A percentile compares a stretch with the other conserved stretches of the same genome.
Evolutionary conservation across 2,888 invertebrate genomes (phyloP).

Genomic region (Ophion costatus): DNA sequence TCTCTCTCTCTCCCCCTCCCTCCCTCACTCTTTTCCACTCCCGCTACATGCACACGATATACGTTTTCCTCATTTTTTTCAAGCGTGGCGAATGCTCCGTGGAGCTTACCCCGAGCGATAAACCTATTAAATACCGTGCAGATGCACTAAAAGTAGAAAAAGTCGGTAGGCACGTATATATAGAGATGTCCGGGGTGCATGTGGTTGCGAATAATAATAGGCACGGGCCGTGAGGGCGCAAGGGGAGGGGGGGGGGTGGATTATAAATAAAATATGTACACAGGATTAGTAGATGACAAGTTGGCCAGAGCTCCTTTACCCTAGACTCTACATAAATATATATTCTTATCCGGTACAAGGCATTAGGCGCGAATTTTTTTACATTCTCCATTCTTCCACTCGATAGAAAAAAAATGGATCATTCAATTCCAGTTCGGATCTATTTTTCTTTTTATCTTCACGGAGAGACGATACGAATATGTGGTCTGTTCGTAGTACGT

Average conservation of each 20-base stretch:
- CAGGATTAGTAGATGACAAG: slow-evolving; percentile 60
- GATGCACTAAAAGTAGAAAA: slow-evolving; percentile 36
- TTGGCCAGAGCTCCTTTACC: slow-evolving; percentile 48
- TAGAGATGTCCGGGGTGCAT: slow-evolving; percentile 22
- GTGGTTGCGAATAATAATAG: slow-evolving; percentile 58
- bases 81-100: slow-evolving; percentile 30
- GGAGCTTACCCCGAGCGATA: slow-evolving; percentile 48
- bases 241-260: no score
- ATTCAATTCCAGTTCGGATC: no score
- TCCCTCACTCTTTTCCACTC: no score
- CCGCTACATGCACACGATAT: slow-evolving; percentile 39
- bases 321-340: slow-evolving; percentile 6
- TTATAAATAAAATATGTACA: slow-evolving; percentile 44
- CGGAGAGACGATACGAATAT: no score
- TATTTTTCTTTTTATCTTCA: no score
- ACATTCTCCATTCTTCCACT: not conserved
- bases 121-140: slow-evolving; percentile 55
- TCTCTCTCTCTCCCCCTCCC: no score
- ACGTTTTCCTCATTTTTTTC: slow-evolving; percentile 25
- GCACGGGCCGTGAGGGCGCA: slow-evolving; percentile 1
- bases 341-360: not conserved
- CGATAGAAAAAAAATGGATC: no score
- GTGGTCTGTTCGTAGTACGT: no score
- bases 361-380: not conserved
- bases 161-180: slow-evolving; percentile 7